Conservation (phyloP, 1,140 invertebrate species). For the Archivesica marissinica region DNA sequence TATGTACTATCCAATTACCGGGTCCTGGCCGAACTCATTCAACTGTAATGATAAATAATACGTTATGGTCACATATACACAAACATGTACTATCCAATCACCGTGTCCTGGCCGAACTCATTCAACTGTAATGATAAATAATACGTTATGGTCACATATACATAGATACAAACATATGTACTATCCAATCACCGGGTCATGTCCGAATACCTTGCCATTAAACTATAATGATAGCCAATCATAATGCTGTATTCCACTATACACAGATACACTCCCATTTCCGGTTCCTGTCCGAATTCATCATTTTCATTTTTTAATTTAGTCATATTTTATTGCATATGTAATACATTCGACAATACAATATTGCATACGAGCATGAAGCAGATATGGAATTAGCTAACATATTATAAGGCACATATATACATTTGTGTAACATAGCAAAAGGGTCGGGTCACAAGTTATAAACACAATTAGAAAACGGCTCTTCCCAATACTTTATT, state of each 20-base stretch:
- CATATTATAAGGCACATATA: too few species aligned
- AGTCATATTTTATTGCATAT: too few species aligned
- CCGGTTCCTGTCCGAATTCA: conserved; percentile 69
- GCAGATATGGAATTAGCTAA: too few species aligned
- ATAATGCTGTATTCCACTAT: conserved; percentile 81
- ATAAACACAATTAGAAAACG: too few species aligned
- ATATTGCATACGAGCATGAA: too few species aligned
- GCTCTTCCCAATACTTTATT: too few species aligned
- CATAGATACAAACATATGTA: too few species aligned
- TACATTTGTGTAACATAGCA: too few species aligned
- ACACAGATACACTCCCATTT: conserved; percentile 82
- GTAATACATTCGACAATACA: too few species aligned
- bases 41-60: conserved; percentile 60
- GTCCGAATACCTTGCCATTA: conserved; percentile 67
- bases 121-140: conserved; percentile 65
- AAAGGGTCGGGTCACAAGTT: too few species aligned
- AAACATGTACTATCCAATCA: conserved; percentile 82
- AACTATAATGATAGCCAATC: conserved; percentile 59
- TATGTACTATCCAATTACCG: conserved; percentile 80
- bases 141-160: conserved; percentile 78
- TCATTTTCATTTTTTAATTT: too few species aligned
- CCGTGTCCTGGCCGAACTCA: conserved; percentile 70
- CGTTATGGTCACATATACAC: conserved; percentile 81
- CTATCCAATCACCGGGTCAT: conserved; percentile 78
- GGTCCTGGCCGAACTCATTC: conserved; percentile 66